Conservation (phyloP, 2,113 vertebrate genomes). For the Plecotus auritus region DNA sequence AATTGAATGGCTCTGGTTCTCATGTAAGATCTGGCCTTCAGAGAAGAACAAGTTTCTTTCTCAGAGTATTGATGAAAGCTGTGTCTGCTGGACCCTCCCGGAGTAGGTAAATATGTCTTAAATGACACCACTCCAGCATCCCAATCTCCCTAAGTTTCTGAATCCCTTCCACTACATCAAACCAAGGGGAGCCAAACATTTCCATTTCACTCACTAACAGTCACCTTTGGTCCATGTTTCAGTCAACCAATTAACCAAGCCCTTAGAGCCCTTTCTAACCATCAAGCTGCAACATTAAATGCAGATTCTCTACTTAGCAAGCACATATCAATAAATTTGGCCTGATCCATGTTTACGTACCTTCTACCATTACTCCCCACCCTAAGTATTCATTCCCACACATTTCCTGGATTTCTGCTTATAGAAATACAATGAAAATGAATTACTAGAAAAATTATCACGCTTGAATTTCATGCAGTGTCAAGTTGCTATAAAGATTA, state of each 20-base stretch:
- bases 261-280: not conserved
- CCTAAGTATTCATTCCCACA: not conserved
- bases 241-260: not conserved
- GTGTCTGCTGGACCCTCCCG: not conserved
- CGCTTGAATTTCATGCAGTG: not conserved
- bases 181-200: not conserved
- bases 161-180: not conserved
- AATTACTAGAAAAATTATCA: slow-evolving; percentile 12
- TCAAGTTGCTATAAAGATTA: not conserved
- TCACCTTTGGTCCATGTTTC: not conserved
- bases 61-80: not conserved
- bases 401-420: not conserved
- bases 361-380: not conserved
- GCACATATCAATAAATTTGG: not conserved
- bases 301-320: not conserved
- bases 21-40: not conserved
- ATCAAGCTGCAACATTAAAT: not conserved
- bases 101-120: not conserved
- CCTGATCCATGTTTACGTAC: not conserved
- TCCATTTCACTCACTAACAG: not conserved
- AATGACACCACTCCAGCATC: not conserved
- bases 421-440: not conserved
- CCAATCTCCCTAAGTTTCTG: not conserved
- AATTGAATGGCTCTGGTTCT: not conserved
- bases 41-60: not conserved